Evolutionary conservation across 1,140 invertebrate genomes (phyloP).

Genomic region (Probaryconus sp.): DNA sequence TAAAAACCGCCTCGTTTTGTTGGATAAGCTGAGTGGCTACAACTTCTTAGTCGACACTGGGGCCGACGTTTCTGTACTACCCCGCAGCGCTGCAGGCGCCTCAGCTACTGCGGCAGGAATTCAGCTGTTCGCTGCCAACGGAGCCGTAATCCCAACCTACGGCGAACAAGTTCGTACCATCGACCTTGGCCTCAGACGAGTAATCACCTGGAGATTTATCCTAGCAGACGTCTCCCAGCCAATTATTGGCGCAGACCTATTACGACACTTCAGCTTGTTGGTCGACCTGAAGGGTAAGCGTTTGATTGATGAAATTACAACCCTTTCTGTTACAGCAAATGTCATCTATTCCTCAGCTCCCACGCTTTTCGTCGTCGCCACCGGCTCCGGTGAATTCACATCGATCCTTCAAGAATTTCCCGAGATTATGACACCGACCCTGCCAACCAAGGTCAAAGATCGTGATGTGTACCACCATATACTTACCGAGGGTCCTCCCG

Average conservation of each 20-base stretch:
- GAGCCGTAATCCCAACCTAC: not conserved
- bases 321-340: not conserved
- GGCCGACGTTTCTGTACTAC: not conserved
- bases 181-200: conserved; percentile 49
- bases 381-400: not conserved
- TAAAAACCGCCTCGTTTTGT: not conserved
- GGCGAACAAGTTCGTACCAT: conserved; percentile 48
- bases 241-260: conserved; percentile 74
- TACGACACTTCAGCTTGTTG: conserved; percentile 65
- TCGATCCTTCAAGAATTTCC: not conserved
- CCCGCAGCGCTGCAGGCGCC: not conserved
- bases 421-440: not conserved
- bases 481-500: conserved; percentile 12
- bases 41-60: not conserved
- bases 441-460: too few species aligned
- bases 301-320: conserved; percentile 65
- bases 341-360: too few species aligned
- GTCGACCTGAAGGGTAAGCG: conserved; percentile 63
- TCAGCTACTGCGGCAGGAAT: too few species aligned
- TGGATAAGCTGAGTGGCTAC: not conserved
- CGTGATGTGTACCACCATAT: conserved; percentile 2
- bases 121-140: not conserved
- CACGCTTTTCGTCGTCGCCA: too few species aligned
- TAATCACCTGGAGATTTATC: conserved; percentile 71
- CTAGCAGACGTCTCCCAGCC: conserved; percentile 71